Percentiles rank a stretch among this genome's conserved stretches.
These are phyloP conservation scores for Hypocryptadius cinnamomeus DNA, from an alignment of 2,113 vertebrate species.

Conservation along the genomic window DNA sequence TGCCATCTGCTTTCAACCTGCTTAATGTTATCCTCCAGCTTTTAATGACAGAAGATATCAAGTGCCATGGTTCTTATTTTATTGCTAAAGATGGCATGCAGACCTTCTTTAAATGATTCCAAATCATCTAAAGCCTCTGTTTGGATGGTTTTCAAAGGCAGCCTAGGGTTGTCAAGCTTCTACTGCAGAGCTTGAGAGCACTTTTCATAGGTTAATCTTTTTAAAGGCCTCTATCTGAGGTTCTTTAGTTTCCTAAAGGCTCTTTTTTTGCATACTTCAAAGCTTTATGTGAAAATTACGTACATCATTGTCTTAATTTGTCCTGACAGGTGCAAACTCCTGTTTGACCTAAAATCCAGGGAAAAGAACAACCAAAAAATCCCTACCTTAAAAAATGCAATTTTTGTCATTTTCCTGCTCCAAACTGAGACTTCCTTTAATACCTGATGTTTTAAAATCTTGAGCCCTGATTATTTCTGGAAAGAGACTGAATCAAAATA, in stretches of 20 bases:
- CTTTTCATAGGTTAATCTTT: neutral
- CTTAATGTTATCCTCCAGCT: neutral
- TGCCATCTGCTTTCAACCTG: neutral
- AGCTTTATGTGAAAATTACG: neutral
- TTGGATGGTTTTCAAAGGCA: neutral
- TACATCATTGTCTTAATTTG: neutral
- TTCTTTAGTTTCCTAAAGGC: neutral
- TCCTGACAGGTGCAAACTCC: neutral
- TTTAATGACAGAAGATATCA: neutral
- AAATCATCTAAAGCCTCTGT: neutral
- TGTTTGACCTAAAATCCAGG: neutral
- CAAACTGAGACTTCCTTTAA: neutral
- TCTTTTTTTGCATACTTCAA: neutral
- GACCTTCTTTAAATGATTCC: neutral
- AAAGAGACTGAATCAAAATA: neutral
- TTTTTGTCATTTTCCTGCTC: neutral
- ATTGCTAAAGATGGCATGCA: neutral
- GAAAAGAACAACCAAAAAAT: accelerated
- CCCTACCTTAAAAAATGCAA: neutral
- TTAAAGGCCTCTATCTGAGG: neutral
- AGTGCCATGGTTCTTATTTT: neutral
- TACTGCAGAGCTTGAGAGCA: neutral
- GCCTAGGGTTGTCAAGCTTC: neutral
- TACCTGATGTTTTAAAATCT: neutral
- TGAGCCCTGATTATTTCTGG: neutral